A percentile compares a stretch with the other conserved stretches of the same genome.
phyloP scores from a whole-genome alignment of 2,888 invertebrate species.

The Dryococelus australis region DNA sequence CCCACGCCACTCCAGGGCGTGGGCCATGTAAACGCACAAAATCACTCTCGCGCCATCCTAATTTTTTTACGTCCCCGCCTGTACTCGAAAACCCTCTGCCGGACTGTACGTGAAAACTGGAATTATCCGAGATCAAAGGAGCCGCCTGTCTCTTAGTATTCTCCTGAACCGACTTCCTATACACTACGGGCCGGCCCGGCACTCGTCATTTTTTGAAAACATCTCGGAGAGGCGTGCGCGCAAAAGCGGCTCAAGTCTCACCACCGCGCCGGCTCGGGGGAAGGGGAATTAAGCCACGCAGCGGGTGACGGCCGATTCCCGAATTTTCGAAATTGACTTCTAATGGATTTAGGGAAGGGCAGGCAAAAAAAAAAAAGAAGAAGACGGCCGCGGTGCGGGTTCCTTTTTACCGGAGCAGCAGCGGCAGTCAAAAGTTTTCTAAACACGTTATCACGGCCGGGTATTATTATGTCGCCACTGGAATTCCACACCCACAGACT shows the following conservation, averaged over 20 bases:
- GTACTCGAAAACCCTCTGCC: conserved; percentile 24
- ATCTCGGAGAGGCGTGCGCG: background rate
- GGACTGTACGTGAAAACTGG: conserved; percentile 31
- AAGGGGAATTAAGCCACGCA: background rate
- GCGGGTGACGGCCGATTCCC: background rate
- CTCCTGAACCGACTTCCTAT: conserved; percentile 26
- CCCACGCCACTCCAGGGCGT: background rate
- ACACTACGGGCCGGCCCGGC: conserved; percentile 20
- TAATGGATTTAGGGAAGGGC: background rate
- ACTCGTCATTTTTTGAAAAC: conserved; percentile 30
- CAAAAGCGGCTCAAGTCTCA: background rate
- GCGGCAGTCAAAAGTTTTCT: background rate
- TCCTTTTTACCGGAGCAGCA: background rate
- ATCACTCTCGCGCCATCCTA: background rate
- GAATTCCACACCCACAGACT: background rate
- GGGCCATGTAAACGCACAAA: background rate
- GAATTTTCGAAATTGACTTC: conserved; percentile 2
- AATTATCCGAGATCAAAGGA: conserved; percentile 28
- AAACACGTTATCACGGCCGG: background rate
- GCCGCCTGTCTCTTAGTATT: conserved; percentile 30
- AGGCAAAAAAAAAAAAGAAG: background rate
- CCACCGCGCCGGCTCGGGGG: background rate
- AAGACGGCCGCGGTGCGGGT: background rate
- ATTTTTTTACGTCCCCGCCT: background rate
- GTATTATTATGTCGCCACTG: conserved; percentile 7